These are phyloP conservation scores for Fragum whitleyi DNA, from an alignment of 2,888 invertebrate species.

Conservation along the genomic window DNA sequence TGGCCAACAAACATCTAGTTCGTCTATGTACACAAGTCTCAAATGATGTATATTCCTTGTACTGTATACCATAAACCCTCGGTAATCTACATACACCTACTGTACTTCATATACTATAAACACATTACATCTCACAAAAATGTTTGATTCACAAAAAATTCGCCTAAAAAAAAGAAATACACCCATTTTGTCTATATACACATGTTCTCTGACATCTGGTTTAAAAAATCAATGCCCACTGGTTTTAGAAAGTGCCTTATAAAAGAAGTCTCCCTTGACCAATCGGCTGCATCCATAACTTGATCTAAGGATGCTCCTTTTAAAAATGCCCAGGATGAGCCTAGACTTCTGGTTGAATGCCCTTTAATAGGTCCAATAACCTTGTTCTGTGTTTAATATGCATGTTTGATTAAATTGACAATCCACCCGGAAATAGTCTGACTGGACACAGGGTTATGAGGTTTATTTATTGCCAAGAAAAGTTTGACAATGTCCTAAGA, in stretches of 20 bases:
- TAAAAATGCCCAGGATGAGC: constrained; percentile 15
- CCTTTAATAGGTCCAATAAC: not conserved
- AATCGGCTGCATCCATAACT: too few relatives aligned
- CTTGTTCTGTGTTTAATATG: not conserved
- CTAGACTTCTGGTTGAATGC: constrained; percentile 41
- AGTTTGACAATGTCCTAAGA: constrained; percentile 16
- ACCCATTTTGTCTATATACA: not conserved
- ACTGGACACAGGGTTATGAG: constrained; percentile 34
- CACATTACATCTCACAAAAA: not conserved
- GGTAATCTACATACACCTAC: too few relatives aligned
- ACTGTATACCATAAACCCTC: too few relatives aligned
- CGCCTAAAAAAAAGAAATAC: not conserved
- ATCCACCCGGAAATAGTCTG: constrained; percentile 37
- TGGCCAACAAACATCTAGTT: too few relatives aligned
- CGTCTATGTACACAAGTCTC: too few relatives aligned
- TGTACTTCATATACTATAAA: too few relatives aligned
- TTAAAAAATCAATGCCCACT: constrained; percentile 16
- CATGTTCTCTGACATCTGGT: not conserved
- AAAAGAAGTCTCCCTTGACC: constrained; percentile 11
- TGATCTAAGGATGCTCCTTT: constrained; percentile 14
- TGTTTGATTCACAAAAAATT: not conserved
- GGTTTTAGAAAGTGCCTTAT: constrained; percentile 6
- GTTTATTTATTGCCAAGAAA: constrained; percentile 32
- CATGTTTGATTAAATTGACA: constrained; percentile 13
- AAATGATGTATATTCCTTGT: too few relatives aligned